A percentile compares a stretch with the other conserved stretches of the same genome.
These are phyloP conservation scores for Edolisoma coerulescens DNA, from an alignment of 2,113 vertebrate species.

Conservation along the genomic window DNA sequence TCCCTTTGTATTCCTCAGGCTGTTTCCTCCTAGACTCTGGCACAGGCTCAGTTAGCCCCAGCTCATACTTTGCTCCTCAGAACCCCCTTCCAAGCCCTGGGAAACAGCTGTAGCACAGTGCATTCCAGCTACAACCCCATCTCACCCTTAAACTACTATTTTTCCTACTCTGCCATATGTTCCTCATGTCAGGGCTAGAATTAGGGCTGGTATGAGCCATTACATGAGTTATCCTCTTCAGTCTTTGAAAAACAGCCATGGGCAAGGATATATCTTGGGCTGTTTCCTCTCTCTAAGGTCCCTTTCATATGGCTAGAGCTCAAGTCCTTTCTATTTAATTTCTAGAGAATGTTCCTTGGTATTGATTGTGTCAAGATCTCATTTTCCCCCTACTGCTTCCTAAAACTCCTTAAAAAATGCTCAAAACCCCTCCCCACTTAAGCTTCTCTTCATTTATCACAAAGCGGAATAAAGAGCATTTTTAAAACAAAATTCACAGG, in stretches of 20 bases:
- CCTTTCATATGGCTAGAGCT: neutral
- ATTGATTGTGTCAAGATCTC: neutral
- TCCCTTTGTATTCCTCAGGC: neutral
- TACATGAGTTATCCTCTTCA: neutral
- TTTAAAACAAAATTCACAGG: neutral
- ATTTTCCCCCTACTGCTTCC: neutral
- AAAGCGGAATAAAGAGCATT: neutral
- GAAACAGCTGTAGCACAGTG: neutral
- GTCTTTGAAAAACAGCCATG: neutral
- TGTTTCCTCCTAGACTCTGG: neutral
- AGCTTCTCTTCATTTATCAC: neutral
- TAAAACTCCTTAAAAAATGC: neutral
- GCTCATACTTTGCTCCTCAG: neutral
- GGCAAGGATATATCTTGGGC: neutral
- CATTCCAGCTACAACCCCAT: neutral
- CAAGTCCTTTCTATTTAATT: neutral
- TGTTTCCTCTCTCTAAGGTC: neutral
- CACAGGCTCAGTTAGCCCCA: neutral
- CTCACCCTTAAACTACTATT: neutral
- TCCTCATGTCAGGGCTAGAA: neutral
- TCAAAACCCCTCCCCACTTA: neutral
- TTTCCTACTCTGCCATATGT: neutral
- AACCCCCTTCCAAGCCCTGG: neutral
- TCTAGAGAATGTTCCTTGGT: neutral
- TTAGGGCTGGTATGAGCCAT: neutral